Conservation (phyloP, 1,140 invertebrate genomes). For the Tetramorium alpestre region DNA sequence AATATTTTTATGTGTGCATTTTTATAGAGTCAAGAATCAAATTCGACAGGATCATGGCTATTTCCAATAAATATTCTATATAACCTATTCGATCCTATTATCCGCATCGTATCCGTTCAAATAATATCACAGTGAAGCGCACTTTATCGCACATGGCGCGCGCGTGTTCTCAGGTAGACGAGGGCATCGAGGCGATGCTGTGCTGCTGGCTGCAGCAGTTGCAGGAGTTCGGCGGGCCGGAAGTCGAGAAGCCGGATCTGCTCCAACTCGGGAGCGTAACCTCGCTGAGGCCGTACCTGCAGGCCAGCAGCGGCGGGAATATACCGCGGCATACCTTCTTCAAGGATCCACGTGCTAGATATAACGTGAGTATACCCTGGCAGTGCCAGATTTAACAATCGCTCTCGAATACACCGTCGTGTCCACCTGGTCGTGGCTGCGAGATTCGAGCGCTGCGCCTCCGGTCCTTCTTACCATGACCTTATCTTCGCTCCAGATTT, state of each 20-base stretch:
- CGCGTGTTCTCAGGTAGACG: slow-evolving; percentile 88
- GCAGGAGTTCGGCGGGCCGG: slow-evolving; percentile 92
- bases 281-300: slow-evolving; percentile 87
- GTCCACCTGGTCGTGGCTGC: neutral
- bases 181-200: slow-evolving; percentile 93
- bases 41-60: neutral
- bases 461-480: neutral
- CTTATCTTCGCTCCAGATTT: neutral
- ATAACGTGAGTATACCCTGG: slow-evolving; percentile 89
- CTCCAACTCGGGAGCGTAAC: slow-evolving; percentile 90
- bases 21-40: neutral
- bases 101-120: neutral
- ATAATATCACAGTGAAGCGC: neutral
- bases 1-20: neutral
- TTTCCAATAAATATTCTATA: neutral
- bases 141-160: neutral
- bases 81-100: slow-evolving; percentile 16
- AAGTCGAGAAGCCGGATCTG: slow-evolving; percentile 93
- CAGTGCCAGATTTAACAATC: neutral
- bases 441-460: neutral
- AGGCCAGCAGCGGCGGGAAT: slow-evolving; percentile 86
- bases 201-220: slow-evolving; percentile 93
- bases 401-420: neutral
- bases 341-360: slow-evolving; percentile 90
- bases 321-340: slow-evolving; percentile 88